Conservation (phyloP, 35 echinoderm and acorn worm genomes). For the Lytechinus variegatus region DNA sequence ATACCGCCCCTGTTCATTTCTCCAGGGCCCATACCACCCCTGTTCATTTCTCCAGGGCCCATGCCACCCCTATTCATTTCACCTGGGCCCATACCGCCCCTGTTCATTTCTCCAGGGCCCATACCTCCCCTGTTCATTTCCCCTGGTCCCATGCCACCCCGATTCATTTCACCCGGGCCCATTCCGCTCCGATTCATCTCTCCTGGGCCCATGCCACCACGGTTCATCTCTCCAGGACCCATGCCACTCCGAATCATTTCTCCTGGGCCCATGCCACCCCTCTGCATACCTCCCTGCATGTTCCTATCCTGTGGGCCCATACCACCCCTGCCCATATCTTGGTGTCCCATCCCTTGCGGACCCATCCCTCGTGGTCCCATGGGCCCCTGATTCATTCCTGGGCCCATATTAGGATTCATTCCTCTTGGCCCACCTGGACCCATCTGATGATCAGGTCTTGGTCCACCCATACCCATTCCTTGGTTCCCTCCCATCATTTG, state of each 20-base stretch:
- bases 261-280: not conserved
- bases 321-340: slow-evolving; percentile 30
- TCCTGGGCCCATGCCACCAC: not conserved
- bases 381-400: slow-evolving; percentile 36
- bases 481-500: slow-evolving; percentile 44
- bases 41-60: slow-evolving; percentile 31
- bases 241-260: not conserved
- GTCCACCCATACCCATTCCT: slow-evolving; percentile 44
- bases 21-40: too few relatives aligned
- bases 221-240: slow-evolving; percentile 1
- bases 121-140: not conserved
- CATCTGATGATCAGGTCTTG: slow-evolving; percentile 43
- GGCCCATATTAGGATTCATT: slow-evolving; percentile 33
- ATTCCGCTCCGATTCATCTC: slow-evolving; percentile 10
- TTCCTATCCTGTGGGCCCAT: slow-evolving; percentile 24
- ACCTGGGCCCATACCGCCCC: not conserved
- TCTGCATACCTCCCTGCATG: not conserved
- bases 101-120: not conserved
- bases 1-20: too few relatives aligned
- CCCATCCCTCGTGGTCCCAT: slow-evolving; percentile 32
- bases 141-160: not conserved
- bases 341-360: not conserved
- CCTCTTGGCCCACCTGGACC: slow-evolving; percentile 18
- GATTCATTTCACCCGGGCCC: not conserved
- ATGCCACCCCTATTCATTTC: not conserved